These are phyloP conservation scores for Erinaceus europaeus DNA, from an alignment of 2,113 vertebrate genomes.

Conservation along the genomic window DNA sequence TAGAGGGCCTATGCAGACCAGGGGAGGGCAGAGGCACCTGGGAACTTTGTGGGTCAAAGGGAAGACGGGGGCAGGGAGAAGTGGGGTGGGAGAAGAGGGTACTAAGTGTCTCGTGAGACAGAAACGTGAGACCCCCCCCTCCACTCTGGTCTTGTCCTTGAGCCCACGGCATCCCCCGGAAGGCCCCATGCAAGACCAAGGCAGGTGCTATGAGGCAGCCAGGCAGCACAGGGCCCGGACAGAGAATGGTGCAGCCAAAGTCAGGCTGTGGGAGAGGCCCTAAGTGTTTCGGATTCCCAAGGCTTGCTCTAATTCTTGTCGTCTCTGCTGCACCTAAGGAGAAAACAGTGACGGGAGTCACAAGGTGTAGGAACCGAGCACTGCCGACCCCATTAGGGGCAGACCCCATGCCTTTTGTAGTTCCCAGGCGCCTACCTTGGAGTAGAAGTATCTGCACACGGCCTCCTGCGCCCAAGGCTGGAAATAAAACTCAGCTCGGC, in stretches of 20 bases:
- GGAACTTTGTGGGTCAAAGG: conserved; percentile 52
- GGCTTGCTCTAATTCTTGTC: conserved; percentile 98
- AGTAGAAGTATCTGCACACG: conserved; percentile 98
- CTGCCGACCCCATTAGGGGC: neutral
- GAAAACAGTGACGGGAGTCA: conserved; percentile 31
- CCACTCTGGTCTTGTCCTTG: conserved; percentile 71
- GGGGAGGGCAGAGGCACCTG: conserved; percentile 69
- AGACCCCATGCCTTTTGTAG: neutral
- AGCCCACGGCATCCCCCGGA: conserved; percentile 66
- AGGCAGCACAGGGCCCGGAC: conserved; percentile 70
- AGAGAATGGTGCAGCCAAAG: conserved; percentile 66
- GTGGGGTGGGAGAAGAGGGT: conserved; percentile 53
- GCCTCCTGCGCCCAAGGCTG: conserved; percentile 99
- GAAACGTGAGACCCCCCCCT: conserved; percentile 74
- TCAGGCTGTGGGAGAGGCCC: conserved; percentile 55
- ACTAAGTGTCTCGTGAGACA: conserved; percentile 69
- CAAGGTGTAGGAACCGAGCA: neutral
- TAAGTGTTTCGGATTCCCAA: conserved; percentile 98
- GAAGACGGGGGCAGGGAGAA: conserved; percentile 18
- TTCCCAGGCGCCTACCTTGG: conserved; percentile 87
- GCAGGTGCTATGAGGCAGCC: conserved; percentile 67
- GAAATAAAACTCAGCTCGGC: conserved; percentile 98
- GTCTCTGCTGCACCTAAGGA: conserved; percentile 94
- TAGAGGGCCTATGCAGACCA: conserved; percentile 68
- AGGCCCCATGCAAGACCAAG: conserved; percentile 67